Evolutionary conservation across 2,888 invertebrate species (phyloP), one percentile per base, ranked within the genome.

Genomic region (Ptychoptera albimana): DNA sequence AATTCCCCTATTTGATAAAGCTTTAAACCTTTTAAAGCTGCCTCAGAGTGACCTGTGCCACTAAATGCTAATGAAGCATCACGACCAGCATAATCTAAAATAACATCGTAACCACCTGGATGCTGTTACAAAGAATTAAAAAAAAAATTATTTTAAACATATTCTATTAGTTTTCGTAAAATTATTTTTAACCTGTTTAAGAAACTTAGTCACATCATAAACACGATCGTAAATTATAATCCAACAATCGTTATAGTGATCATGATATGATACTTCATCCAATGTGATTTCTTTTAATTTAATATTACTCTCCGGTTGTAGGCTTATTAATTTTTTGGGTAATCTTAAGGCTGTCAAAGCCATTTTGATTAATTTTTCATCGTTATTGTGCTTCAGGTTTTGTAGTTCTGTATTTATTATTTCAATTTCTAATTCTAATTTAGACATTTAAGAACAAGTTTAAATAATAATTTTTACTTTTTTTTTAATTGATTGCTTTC

Each of bases 191-290:
- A 80, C 80, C 71, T 76, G 74, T 50, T 73, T 67, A 37, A 89
- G 60, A 59, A 89, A 87, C 32, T 72, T 69, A 2, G 87, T 82
- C 43, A 87, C 74, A 57, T 89, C 80, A 60, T 87, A 89, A 10
- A 91, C 82, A 46, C 82, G 77, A 66, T 91, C 88, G 60, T 82
- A 84, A 39, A 91, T 75, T n/a, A 85, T 75, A 42, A 88, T 70
- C 89, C 89, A 89, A 62, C 88, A 89, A 58, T 86, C 83, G 11
- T 72, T 62, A 7, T 63, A 61, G 13, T 71, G 69, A 57, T 86
- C 86, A 57, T 89, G 89, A 56, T 73, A 72, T 6, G 80, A 70
- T 4, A 89, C 82, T 64, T 88, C 80, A 42, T 79, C 74, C 43
- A 89, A 66, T 12, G 73, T 71, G 44, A 83, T 78, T 50, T 58